A percentile compares a stretch with the other conserved stretches of the same genome.
These are phyloP conservation scores for Peromyscus leucopus DNA, from an alignment of 2,113 vertebrate genomes.

Conservation along the genomic window DNA sequence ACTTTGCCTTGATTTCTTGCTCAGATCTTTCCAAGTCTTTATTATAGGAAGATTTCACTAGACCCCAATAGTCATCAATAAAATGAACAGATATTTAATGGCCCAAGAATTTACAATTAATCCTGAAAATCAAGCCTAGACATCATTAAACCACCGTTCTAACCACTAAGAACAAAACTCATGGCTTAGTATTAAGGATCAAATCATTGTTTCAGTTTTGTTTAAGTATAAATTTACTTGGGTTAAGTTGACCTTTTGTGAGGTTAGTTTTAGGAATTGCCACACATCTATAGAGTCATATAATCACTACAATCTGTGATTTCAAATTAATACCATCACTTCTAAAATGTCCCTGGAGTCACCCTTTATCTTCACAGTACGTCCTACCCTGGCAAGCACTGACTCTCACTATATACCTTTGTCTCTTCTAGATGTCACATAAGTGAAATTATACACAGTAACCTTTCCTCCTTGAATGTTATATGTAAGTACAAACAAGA, in stretches of 20 bases:
- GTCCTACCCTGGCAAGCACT: not conserved
- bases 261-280: not conserved
- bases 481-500: slow-evolving; percentile 47
- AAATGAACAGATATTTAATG: slow-evolving; percentile 25
- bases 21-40: not conserved
- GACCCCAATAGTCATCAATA: not conserved
- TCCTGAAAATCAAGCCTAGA: not conserved
- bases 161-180: not conserved
- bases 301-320: not conserved
- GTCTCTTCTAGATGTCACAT: slow-evolving; percentile 48
- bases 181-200: not conserved
- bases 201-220: not conserved
- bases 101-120: not conserved
- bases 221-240: slow-evolving; percentile 8
- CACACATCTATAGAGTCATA: not conserved
- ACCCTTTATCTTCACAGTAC: not conserved
- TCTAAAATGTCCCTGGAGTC: not conserved
- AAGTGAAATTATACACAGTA: slow-evolving; percentile 35
- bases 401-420: not conserved
- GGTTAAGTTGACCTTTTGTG: not conserved
- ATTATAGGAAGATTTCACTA: slow-evolving; percentile 4
- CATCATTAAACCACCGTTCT: slow-evolving; percentile 10
- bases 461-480: slow-evolving; percentile 37
- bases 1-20: not conserved
- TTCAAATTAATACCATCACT: not conserved